A percentile compares a stretch with the other conserved stretches of the same genome.
These are phyloP conservation scores for Speoplatyrhinus poulsoni DNA, from an alignment of 2,113 vertebrate genomes.

Conservation along the genomic window DNA sequence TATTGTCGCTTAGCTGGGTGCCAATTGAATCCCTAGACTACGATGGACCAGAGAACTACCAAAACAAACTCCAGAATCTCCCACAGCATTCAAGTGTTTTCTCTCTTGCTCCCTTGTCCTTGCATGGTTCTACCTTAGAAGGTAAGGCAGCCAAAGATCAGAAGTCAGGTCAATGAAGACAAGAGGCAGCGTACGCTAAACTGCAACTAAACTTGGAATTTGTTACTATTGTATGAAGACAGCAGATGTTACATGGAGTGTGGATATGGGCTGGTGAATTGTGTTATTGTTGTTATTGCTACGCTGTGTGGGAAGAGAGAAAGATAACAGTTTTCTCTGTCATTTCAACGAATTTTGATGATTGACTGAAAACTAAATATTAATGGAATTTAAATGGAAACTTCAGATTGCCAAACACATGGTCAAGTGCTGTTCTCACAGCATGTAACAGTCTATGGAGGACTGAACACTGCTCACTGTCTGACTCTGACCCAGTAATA, in stretches of 20 bases:
- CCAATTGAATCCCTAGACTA: constrained; percentile 40
- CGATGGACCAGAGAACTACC: background rate
- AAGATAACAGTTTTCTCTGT: no score
- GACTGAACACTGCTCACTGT: no score
- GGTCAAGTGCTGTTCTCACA: no score
- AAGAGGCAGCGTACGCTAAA: background rate
- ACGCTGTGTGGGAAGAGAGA: background rate
- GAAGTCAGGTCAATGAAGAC: background rate
- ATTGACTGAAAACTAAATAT: no score
- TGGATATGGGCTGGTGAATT: background rate
- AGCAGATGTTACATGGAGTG: background rate
- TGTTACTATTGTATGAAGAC: background rate
- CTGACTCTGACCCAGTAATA: no score
- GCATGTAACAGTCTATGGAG: no score
- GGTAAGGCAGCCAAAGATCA: background rate
- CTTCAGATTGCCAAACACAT: no score
- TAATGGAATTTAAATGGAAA: no score
- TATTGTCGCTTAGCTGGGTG: constrained; percentile 11
- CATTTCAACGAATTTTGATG: no score
- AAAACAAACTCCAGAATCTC: background rate
- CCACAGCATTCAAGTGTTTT: no score
- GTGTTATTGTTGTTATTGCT: background rate
- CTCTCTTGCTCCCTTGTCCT: background rate
- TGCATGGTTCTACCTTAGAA: background rate
- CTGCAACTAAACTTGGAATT: background rate